Conservation (phyloP, 1,140 invertebrate species). For the Arctopsyche grandis region DNA sequence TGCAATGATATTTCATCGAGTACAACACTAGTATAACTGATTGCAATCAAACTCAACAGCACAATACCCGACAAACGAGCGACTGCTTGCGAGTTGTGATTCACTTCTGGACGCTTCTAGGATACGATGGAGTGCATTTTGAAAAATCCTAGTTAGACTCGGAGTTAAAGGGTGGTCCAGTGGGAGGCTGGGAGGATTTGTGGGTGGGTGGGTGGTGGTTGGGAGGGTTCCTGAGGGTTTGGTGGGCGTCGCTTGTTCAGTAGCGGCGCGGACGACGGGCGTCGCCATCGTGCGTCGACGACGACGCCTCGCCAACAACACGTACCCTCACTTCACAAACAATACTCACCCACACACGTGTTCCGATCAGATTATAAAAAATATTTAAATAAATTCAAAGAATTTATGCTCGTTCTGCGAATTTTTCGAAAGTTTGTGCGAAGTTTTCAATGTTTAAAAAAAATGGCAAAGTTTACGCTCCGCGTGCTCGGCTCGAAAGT, state of each 20-base stretch:
- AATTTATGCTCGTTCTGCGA: background rate
- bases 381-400: background rate
- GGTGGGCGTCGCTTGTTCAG: slow-evolving; percentile 17
- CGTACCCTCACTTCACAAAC: background rate
- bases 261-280: slow-evolving; percentile 41
- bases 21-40: too few species aligned
- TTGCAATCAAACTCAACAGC: too few species aligned
- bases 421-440: background rate
- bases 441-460: background rate
- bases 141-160: too few species aligned
- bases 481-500: too few species aligned
- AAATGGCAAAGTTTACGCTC: background rate
- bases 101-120: too few species aligned
- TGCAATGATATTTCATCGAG: too few species aligned
- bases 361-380: background rate
- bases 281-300: slow-evolving; percentile 42
- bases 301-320: slow-evolving; percentile 17
- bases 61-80: too few species aligned
- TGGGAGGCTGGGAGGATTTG: background rate
- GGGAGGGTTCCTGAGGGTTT: background rate
- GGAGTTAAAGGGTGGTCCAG: background rate
- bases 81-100: too few species aligned
- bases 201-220: slow-evolving; percentile 15
- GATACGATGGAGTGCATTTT: too few species aligned
- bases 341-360: background rate